Conservation (phyloP, 2,888 invertebrate genomes). For the Anticlea derivata region DNA sequence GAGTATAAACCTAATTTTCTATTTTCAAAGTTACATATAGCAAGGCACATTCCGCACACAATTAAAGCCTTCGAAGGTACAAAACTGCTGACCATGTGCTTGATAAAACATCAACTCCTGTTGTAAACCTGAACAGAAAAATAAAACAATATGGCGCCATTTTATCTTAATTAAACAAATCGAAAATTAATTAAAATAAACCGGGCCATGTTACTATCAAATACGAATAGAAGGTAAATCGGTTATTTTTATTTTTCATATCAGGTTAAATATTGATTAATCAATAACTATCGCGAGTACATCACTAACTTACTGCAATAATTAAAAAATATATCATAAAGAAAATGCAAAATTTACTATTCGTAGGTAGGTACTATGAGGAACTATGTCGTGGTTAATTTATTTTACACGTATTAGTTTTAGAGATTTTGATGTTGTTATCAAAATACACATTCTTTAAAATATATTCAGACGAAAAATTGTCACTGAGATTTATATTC, state of each 20-base stretch:
- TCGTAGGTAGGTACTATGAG: slow-evolving; percentile 83
- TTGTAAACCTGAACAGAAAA: slow-evolving; percentile 55
- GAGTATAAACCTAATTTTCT: slow-evolving; percentile 80
- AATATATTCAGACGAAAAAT: slow-evolving; percentile 59
- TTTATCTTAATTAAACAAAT: slow-evolving; percentile 23
- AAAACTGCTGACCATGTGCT: slow-evolving; percentile 73
- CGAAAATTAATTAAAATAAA: slow-evolving; percentile 23
- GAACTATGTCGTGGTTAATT: slow-evolving; percentile 81
- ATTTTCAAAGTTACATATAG: slow-evolving; percentile 74
- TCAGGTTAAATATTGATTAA: slow-evolving; percentile 41
- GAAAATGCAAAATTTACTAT: slow-evolving; percentile 82
- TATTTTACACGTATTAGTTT: slow-evolving; percentile 56
- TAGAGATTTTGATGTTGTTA: slow-evolving; percentile 76
- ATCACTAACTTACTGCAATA: slow-evolving; percentile 77
- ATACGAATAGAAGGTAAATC: slow-evolving; percentile 1
- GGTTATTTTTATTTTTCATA: slow-evolving; percentile 44
- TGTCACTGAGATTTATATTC: slow-evolving; percentile 66
- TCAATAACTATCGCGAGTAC: slow-evolving; percentile 65
- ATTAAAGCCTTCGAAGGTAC: slow-evolving; percentile 75
- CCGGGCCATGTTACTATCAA: slow-evolving; percentile 2
- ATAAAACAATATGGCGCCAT: slow-evolving; percentile 35
- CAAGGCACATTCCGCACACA: slow-evolving; percentile 85
- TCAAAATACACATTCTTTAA: slow-evolving; percentile 76
- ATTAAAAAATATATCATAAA: slow-evolving; percentile 71
- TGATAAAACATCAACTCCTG: slow-evolving; percentile 76